Conservation (phyloP, 2,797 vertebrate species). For the Sebastes taczanowskii region DNA sequence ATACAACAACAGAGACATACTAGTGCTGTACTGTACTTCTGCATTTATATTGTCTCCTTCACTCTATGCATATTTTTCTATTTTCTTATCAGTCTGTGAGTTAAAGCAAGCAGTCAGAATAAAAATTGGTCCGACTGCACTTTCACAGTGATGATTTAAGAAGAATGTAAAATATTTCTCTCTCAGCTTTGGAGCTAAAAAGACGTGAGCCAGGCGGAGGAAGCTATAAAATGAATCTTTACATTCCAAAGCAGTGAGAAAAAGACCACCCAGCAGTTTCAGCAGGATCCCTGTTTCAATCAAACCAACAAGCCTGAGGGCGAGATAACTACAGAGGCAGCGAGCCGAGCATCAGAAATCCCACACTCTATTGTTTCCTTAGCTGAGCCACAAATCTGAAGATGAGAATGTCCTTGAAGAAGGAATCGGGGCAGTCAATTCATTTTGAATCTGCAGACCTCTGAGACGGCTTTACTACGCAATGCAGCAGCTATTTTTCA, state of each 20-base stretch:
- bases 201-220: background rate
- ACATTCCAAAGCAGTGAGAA: background rate
- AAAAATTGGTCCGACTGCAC: background rate
- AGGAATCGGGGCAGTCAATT: background rate
- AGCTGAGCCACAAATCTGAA: slow-evolving; percentile 9
- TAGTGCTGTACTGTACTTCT: too few species aligned
- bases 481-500: background rate
- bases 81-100: background rate
- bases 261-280: slow-evolving; percentile 6
- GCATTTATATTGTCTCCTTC: too few species aligned
- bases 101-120: background rate
- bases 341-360: background rate
- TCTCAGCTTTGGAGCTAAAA: background rate
- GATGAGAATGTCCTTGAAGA: slow-evolving; percentile 17
- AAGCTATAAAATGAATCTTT: slow-evolving; percentile 14
- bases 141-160: slow-evolving; percentile 1
- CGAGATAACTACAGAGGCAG: background rate
- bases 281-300: slow-evolving; percentile 32
- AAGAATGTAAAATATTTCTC: background rate
- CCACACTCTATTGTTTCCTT: slow-evolving; percentile 23
- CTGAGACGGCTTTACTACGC: background rate
- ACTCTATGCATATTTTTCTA: too few species aligned
- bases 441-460: slow-evolving; percentile 1
- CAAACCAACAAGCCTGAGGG: slow-evolving; percentile 40
- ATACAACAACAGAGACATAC: background rate